A percentile compares a stretch with the other conserved stretches of the same genome.
phyloP scores from a whole-genome alignment of 1,140 invertebrate genomes.

The Drosophila paulistorum region DNA sequence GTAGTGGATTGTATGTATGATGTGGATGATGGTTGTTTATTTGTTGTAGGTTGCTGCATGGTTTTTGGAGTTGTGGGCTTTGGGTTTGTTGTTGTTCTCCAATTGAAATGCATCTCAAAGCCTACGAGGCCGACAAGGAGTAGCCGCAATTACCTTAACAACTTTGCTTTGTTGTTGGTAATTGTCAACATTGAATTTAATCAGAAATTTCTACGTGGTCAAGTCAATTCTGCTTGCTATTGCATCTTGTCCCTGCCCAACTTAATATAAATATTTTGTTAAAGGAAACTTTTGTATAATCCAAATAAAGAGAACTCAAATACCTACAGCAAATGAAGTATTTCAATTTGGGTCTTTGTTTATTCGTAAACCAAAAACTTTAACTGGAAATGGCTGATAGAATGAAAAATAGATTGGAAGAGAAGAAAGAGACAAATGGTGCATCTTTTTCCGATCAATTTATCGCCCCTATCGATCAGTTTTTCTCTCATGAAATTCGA shows the following conservation, averaged over 20 bases:
- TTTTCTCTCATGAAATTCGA: no score
- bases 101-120: slow-evolving; percentile 71
- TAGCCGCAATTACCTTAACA: slow-evolving; percentile 67
- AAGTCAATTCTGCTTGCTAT: slow-evolving; percentile 3
- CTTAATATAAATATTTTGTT: slow-evolving; percentile 39
- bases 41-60: not conserved
- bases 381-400: not conserved
- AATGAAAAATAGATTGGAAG: no score
- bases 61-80: not conserved
- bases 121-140: slow-evolving; percentile 37
- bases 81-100: slow-evolving; percentile 17
- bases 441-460: no score
- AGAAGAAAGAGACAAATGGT: no score
- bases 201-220: slow-evolving; percentile 67
- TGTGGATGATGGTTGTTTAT: not conserved
- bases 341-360: not conserved
- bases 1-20: not conserved
- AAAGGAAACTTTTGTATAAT: slow-evolving; percentile 35
- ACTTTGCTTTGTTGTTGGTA: slow-evolving; percentile 46
- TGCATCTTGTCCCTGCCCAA: not conserved
- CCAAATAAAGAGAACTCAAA: slow-evolving; percentile 35
- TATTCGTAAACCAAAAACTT: not conserved
- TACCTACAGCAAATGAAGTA: slow-evolving; percentile 27
- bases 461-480: no score
- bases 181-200: slow-evolving; percentile 74